A percentile compares a stretch with the other conserved stretches of the same genome.
Conservation (phyloP, 2,113 vertebrate genomes). For the Hipposideros armiger region DNA sequence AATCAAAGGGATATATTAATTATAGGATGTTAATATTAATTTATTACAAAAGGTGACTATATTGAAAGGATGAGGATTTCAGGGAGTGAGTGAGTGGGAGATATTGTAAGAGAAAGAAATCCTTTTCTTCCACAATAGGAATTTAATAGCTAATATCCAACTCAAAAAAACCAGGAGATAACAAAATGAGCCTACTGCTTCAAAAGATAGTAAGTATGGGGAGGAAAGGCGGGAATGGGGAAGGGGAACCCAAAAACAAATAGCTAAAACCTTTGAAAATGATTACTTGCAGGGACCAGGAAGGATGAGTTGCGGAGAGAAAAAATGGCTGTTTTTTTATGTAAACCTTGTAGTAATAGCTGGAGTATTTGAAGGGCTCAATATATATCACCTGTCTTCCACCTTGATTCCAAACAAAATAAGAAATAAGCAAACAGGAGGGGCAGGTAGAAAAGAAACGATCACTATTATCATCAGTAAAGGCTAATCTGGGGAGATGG, state of each 20-base stretch:
- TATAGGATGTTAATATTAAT: not conserved
- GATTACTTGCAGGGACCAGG: not conserved
- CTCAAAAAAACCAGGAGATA: not conserved
- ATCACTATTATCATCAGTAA: not conserved
- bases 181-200: not conserved
- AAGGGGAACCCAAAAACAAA: not conserved
- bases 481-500: not conserved
- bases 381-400: not conserved
- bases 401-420: not conserved
- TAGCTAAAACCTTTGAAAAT: not conserved
- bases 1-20: not conserved
- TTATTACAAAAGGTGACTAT: not conserved
- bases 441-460: not conserved
- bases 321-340: not conserved
- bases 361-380: not conserved
- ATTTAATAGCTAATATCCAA: slow-evolving; percentile 6
- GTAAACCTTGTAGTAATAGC: not conserved
- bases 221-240: too few species aligned
- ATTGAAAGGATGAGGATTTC: not conserved
- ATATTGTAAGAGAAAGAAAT: not conserved
- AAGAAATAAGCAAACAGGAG: not conserved
- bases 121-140: not conserved
- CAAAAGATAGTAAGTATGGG: not conserved
- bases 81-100: fast-evolving
- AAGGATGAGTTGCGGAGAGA: not conserved